Base-by-base conservation (phyloP, 2,888 invertebrate genomes). In the Oscheius sp. region DNA sequence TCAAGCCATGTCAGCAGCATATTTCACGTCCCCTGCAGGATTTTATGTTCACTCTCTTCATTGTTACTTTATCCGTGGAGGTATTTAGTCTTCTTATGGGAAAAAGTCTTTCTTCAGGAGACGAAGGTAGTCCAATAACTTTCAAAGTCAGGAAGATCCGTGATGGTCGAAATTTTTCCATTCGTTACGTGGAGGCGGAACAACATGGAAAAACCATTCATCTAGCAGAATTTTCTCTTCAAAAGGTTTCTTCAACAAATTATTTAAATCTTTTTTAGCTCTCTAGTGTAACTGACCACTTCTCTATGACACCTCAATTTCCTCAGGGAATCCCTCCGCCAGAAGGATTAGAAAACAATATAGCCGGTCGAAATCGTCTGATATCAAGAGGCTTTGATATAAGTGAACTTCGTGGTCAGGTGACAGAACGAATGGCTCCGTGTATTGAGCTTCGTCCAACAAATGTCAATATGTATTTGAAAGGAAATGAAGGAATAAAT, bases 11-110 rank as follows among this genome's bases (percentile, higher is more conserved):
- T 74, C 75, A 4, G 79, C 79, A 0, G 82, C 82, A 30, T 79
- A 80, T 45, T 74, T 72, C 33, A 80, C 82, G 0, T 76, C 77
- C n/a, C 78, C 80, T 9, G 73, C 72, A 30, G 80, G 78, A 9
- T 82, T 80, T 61, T 77, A 74, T 49, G 73, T 82, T 45, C 80
- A 82, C 65, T 75, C 78, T 4, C 67, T 82, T 2, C 82, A 82
- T 50, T 80, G 80, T 32, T 82, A 82, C 62, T 82, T 82, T 57
- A 78, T 82, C 50, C 47, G 79, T 41, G 77, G 76, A 61, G 80
- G 80, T 78, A 47, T 4, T 20, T 14, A 2, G 24, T 22, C 41
- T 24, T 61, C 12, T 17, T 17, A 26, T 12, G 2, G 24, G 22
- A 17, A 12, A 38, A 2, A 41, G 17, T 12, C 1, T 9, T 9